Base-by-base conservation (phyloP, 2,888 invertebrate genomes). In the Oligia fasciuncula region DNA sequence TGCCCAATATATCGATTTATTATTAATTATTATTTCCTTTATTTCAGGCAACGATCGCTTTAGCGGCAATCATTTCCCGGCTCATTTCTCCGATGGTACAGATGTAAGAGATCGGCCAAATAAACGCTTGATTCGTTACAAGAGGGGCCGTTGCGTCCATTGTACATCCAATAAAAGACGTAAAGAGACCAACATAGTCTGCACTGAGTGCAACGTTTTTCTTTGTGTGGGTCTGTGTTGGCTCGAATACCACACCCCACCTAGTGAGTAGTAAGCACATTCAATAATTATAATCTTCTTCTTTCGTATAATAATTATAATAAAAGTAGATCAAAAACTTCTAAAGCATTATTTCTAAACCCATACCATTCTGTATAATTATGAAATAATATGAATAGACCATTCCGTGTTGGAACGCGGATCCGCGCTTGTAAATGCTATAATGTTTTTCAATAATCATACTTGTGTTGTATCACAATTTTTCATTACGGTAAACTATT, bases 51-150 rank as follows among this genome's bases (percentile, higher is more conserved):
- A 65, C 65, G 35, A 65, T 65, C 65, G 35, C 6, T 65, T 40
- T 65, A 65, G 65, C 65, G 65, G 65, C 11, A 40, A 65, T 11
- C 65, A 65, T 40, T 65, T 65, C 35, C 65, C 65, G 35, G 65
- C 65, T 23, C 65, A 65, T 40, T 65, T 40, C 40, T 65, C 65
- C 65, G 19, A 65, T 65, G 5, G 23, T 13, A 35, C 11, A 11
- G 14, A 43, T 40, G 40, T 6, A 5, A 40, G 2, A 23, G 19
- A 65, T 19, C 35, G 65, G 11, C 35, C 40, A 40, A 65, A 65
- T 65, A 65, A 65, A 65, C 65, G 65, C 4, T 19, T 65, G 35
- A 19, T 11, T 19, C 65, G 35, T 19, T 35, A 65, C 35, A 65
- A 65, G 19, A 35, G 35, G 19, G 19, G 11, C 11, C 65, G 65